Conservation (phyloP, 2,888 invertebrate species). For the Drosophila mayaguana region DNA sequence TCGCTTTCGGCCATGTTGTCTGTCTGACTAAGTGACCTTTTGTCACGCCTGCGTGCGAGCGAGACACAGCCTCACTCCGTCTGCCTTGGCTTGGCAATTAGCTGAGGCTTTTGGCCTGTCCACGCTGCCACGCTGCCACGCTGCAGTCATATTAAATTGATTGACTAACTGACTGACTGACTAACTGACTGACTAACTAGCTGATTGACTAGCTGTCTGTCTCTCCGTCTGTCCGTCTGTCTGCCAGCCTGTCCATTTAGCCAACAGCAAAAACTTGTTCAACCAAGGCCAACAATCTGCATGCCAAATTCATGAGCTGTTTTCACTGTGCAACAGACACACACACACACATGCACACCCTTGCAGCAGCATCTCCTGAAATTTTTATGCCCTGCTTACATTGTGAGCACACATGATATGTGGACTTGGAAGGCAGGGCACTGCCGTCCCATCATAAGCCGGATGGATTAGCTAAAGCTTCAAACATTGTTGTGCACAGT, state of each 20-base stretch:
- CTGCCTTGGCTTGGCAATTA: conserved; percentile 28
- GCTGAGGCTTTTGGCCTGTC: conserved; percentile 36
- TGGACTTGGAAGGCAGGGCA: neutral
- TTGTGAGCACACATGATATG: conserved; percentile 27
- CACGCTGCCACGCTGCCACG: conserved; percentile 14
- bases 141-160: conserved; percentile 41
- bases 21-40: conserved; percentile 30
- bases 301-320: conserved; percentile 41
- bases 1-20: conserved; percentile 33
- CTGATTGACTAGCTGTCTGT: conserved; percentile 44
- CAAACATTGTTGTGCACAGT: conserved; percentile 52
- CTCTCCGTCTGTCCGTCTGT: conserved; percentile 19
- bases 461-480: conserved; percentile 25
- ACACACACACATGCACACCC: neutral
- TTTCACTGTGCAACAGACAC: conserved; percentile 31
- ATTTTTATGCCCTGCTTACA: conserved; percentile 44
- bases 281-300: conserved; percentile 66
- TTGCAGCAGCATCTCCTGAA: conserved; percentile 27
- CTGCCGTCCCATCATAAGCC: conserved; percentile 9
- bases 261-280: conserved; percentile 48
- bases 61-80: neutral
- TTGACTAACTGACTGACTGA: conserved; percentile 30
- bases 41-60: conserved; percentile 12
- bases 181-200: conserved; percentile 31
- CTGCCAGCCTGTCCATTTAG: conserved; percentile 17